Base-by-base conservation (phyloP, 2,113 vertebrate genomes). In the Pluvianellus socialis region DNA sequence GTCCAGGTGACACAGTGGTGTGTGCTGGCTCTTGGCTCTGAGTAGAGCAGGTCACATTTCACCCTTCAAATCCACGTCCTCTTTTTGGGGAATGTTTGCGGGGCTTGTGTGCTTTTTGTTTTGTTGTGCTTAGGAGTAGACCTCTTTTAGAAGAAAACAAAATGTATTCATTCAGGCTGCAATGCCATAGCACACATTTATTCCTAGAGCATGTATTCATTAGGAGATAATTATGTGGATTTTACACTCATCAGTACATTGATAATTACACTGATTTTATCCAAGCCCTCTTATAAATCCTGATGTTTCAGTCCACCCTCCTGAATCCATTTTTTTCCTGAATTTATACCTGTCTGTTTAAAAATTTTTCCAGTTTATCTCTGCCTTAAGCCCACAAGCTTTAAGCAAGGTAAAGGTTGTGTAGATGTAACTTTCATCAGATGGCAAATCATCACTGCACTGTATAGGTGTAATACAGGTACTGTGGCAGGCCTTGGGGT, bases 21-120 rank as follows among this genome's bases (percentile, higher is more conserved):
- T 86, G 45, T 55, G 32, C 74, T 97, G 83, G 62, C 28, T 96
- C 98, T 97, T 72, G 76, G 91, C 83, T 98, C 58, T 23, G 42
- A 93, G 53, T 66, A 92, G 20, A 26, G 20, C 80, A 79, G 90
- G 85, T 95, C 95, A 77, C 71, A 30, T 89, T 88, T 97, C 67
- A 85, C 55, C 86, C 55, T 94, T 87, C 92, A 91, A 35, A 72
- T 88, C 40, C 79, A 91, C 58, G 59, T 93, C 26, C 23, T 55
- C 65, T 92, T 96, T 89, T 79, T 32, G 30, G n/a, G 40, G 59
- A 90, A 74, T 45, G 33, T 42, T 95, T 92, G 75, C 94, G 33
- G 59, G 70, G 42, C 32, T 65, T 93, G 33, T 40, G 8, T 42
- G 14, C 3, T 12, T 47, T 33, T 47, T 58, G 38, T 26, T 32